phyloP scores from a whole-genome alignment of 2,888 invertebrate species.

The Alviniconcha strummeri region DNA sequence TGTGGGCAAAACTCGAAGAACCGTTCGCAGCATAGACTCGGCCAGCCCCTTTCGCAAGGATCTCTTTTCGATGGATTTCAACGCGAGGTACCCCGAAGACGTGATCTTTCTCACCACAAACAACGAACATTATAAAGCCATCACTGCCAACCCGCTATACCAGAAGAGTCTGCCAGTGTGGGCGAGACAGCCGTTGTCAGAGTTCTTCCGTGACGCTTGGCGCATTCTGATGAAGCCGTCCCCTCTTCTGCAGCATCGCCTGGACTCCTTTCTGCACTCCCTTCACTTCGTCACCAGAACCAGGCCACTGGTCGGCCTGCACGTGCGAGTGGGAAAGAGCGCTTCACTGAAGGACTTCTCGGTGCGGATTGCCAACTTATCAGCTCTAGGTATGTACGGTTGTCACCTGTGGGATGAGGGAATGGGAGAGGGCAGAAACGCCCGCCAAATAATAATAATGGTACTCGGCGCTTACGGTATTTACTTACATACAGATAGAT shows the following conservation, averaged over 20 bases:
- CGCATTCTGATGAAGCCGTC: slow-evolving; percentile 22
- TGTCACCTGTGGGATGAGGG: too few relatives aligned
- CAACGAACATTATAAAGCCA: slow-evolving; percentile 4
- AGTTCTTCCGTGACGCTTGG: slow-evolving; percentile 24
- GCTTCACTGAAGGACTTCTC: too few relatives aligned
- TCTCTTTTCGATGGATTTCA: slow-evolving; percentile 28
- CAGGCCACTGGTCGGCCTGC: slow-evolving; percentile 33
- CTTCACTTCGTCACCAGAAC: background rate
- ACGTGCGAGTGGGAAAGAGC: slow-evolving; percentile 35
- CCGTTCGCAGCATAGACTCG: background rate
- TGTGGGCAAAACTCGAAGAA: background rate
- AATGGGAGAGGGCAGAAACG: too few relatives aligned
- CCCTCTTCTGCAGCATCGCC: background rate
- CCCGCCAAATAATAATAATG: too few relatives aligned
- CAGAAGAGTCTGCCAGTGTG: slow-evolving; percentile 1
- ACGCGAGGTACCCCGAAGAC: slow-evolving; percentile 23
- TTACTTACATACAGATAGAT: too few relatives aligned
- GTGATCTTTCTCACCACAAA: slow-evolving; percentile 33
- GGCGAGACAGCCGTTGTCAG: background rate
- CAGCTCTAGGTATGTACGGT: too few relatives aligned
- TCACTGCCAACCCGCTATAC: slow-evolving; percentile 29
- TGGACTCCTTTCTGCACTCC: slow-evolving; percentile 17
- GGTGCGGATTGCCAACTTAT: too few relatives aligned
- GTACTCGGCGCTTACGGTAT: too few relatives aligned
- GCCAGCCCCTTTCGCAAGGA: background rate